Evolutionary conservation across 2,888 invertebrate species (phyloP), one percentile per base, ranked within the genome.

Genomic region (Parnassius mnemosyne): DNA sequence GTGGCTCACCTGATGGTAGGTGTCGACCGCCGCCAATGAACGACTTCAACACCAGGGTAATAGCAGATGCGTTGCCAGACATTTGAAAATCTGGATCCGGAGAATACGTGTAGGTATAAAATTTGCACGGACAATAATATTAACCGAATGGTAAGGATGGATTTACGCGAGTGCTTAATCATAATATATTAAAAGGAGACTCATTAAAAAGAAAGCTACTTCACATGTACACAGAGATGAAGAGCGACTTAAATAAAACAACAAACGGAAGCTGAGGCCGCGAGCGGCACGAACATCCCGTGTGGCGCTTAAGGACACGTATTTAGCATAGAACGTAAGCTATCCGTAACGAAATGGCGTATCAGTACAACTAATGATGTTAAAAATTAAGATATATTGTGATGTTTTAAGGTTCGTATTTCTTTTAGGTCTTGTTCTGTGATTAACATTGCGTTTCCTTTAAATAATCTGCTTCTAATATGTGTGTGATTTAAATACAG

Each of bases 191-290:
- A 34, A 34, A 34, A 34, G 7, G 5, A 34, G 34, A 34, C 7
- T 7, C 5, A 25, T 25, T 25, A 25, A 7, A 25, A 25, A 25
- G 25, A 7, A 25, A 25, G 25, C 25, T 25, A 25, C 25, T 25
- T 25, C n/a, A 46, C 46, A 46, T 11, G 12, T n/a, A 1, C 46
- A 25, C 46, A 25, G 43, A 43, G 50, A 57, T 42, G n/a, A 20
- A 41, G 20, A 25, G 11, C 10, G 50, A 43, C 51, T 57, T 51
- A 57, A 43, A 57, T 51, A 12, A 10, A 52, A 57, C 51, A 51
- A 50, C 57, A 51, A 57, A 20, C 57, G 51, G 51, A 43, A 57
- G 57, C 43, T 57, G 42, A 34, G 43, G 51, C 43, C 51, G 42
- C 43, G 43, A 57, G 43, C 57, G 43, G 20, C 51, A 42, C 42